These are phyloP conservation scores for Agelas oroides DNA, from an alignment of 37 sponge, comb jelly and placozoan genomes.

Conservation along the genomic window DNA sequence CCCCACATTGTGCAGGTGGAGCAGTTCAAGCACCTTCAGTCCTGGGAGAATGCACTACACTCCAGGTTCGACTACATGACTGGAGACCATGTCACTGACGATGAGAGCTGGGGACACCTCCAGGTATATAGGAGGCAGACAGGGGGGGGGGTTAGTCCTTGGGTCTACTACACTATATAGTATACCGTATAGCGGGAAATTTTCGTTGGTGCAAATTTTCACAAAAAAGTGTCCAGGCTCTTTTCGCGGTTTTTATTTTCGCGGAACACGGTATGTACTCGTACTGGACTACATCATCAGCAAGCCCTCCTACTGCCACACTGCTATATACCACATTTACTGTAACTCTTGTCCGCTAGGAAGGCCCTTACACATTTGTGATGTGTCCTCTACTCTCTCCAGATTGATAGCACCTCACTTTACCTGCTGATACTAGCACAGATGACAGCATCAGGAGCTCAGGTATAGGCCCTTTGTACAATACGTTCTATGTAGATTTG, in stretches of 20 bases:
- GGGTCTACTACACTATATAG: too few relatives aligned
- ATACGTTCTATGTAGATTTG: too few relatives aligned
- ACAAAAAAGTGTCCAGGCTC: too few relatives aligned
- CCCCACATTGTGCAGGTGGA: constrained; percentile 70
- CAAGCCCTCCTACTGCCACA: neutral
- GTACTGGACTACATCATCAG: too few relatives aligned
- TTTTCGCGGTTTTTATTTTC: too few relatives aligned
- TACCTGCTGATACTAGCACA: constrained; percentile 86
- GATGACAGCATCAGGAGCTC: constrained; percentile 88
- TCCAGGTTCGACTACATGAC: constrained; percentile 75
- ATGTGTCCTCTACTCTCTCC: too few relatives aligned
- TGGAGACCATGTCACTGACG: constrained; percentile 69
- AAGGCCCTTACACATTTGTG: too few relatives aligned
- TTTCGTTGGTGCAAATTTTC: too few relatives aligned
- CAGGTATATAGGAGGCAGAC: constrained; percentile 78
- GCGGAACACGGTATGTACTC: too few relatives aligned
- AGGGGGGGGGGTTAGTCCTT: neutral
- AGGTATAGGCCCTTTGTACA: constrained; percentile 46
- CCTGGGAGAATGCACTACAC: constrained; percentile 75
- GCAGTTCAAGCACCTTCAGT: constrained; percentile 71
- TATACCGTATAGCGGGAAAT: too few relatives aligned
- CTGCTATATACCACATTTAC: neutral
- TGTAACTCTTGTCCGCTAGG: neutral
- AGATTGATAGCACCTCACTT: constrained; percentile 87
- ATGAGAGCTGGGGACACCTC: constrained; percentile 77